These are phyloP conservation scores for Cydia pomonella DNA, from an alignment of 1,140 invertebrate species.

Conservation along the genomic window DNA sequence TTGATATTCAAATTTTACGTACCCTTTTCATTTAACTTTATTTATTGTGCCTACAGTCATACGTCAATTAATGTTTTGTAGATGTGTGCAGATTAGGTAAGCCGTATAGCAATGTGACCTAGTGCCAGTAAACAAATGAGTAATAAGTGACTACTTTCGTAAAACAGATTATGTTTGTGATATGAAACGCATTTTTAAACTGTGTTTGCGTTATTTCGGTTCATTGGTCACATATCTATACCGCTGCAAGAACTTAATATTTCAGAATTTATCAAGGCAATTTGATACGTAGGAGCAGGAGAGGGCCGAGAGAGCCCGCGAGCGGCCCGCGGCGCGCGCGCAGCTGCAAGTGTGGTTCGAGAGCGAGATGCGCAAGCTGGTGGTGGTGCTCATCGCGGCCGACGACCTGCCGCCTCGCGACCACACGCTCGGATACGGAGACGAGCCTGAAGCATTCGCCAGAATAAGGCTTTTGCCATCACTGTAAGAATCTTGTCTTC, in stretches of 20 bases:
- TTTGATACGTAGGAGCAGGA: conserved; percentile 64
- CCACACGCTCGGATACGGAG: conserved; percentile 87
- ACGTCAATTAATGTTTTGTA: conserved; percentile 45
- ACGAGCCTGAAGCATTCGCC: conserved; percentile 90
- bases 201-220: background rate
- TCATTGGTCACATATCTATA: background rate
- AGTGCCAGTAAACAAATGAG: conserved; percentile 1
- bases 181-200: background rate
- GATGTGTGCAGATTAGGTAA: conserved; percentile 41
- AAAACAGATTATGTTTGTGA: background rate
- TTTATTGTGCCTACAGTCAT: conserved; percentile 39
- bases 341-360: conserved; percentile 94
- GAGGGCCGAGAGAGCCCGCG: conserved; percentile 85
- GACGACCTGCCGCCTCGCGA: conserved; percentile 90
- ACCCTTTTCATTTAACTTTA: conserved; percentile 44
- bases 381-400: conserved; percentile 90
- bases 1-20: conserved; percentile 39
- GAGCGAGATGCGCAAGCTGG: conserved; percentile 88
- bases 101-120: conserved; percentile 24
- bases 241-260: background rate
- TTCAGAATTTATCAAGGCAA: background rate
- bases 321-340: conserved; percentile 87
- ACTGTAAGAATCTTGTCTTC: conserved; percentile 82
- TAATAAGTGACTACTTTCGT: background rate
- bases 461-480: conserved; percentile 89